Percentiles rank a stretch among this genome's conserved stretches.
Evolutionary conservation across 1,140 invertebrate genomes (phyloP).

Genomic region (Pollicipes pollicipes): DNA sequence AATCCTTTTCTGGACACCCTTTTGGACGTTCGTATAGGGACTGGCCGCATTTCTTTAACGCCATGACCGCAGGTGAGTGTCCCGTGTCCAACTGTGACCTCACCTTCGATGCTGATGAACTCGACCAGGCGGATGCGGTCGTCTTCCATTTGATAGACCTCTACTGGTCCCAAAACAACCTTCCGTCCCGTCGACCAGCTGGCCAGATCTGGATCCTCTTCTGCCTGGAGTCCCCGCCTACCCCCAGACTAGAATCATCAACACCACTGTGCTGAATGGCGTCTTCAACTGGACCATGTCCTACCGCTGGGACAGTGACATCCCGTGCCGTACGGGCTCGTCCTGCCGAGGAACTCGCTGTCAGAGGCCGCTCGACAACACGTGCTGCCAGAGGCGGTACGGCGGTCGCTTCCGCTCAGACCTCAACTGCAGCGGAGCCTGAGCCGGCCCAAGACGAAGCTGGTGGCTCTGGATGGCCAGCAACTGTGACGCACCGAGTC

Average conservation of each 20-base stretch:
- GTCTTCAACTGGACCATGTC: slow-evolving; percentile 33
- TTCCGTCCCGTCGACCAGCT: background rate
- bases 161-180: background rate
- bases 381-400: background rate
- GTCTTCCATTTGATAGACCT: slow-evolving; percentile 5
- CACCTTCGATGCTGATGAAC: background rate
- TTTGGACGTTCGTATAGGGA: background rate
- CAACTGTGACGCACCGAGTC: slow-evolving; percentile 29
- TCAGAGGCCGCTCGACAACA: background rate
- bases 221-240: background rate
- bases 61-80: background rate
- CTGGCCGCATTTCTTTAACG: background rate
- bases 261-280: slow-evolving; percentile 10
- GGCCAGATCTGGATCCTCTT: background rate
- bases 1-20: slow-evolving; percentile 8
- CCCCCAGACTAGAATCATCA: too few species aligned
- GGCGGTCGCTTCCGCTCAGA: background rate
- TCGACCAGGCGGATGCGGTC: slow-evolving; percentile 3
- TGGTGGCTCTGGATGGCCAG: slow-evolving; percentile 33
- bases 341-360: slow-evolving; percentile 8
- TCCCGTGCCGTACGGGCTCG: slow-evolving; percentile 27
- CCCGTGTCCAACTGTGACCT: background rate
- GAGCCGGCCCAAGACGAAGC: slow-evolving; percentile 5
- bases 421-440: slow-evolving; percentile 8
- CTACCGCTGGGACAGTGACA: slow-evolving; percentile 26